A percentile compares a stretch with the other conserved stretches of the same genome.
phyloP scores from a whole-genome alignment of 2,888 invertebrate genomes.

The Carpatolechia fugitivella region DNA sequence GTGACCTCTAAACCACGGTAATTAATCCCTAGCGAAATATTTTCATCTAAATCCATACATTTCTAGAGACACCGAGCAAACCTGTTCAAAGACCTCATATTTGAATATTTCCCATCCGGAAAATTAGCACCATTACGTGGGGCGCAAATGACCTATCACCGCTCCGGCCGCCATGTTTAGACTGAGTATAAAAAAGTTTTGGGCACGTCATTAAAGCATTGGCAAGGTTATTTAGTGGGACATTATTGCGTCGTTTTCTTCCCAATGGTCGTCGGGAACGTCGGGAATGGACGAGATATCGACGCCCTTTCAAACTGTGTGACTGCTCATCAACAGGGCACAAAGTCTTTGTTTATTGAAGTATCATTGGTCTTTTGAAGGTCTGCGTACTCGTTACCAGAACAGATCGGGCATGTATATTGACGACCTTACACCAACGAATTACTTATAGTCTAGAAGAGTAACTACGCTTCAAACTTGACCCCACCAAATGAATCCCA shows the following conservation, averaged over 20 bases:
- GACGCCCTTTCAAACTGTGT: too few relatives aligned
- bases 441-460: too few relatives aligned
- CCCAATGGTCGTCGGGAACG: not conserved
- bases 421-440: too few relatives aligned
- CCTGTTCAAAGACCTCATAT: not conserved
- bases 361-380: not conserved
- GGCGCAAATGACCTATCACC: slow-evolving; percentile 4
- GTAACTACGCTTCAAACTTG: too few relatives aligned
- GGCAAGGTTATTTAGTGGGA: slow-evolving; percentile 17
- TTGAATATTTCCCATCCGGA: slow-evolving; percentile 8
- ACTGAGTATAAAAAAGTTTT: slow-evolving; percentile 14
- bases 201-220: slow-evolving; percentile 17
- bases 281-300: not conserved
- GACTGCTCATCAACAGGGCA: not conserved
- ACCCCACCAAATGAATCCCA: too few relatives aligned
- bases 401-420: too few relatives aligned
- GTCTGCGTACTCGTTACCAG: too few relatives aligned
- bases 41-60: too few relatives aligned
- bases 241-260: slow-evolving; percentile 21
- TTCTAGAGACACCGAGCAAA: not conserved
- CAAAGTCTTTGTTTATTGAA: not conserved
- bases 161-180: not conserved
- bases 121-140: slow-evolving; percentile 9
- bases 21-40: too few relatives aligned
- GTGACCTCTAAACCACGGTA: too few relatives aligned